Evolutionary conservation across 2,113 vertebrate genomes (phyloP), one percentile per base, ranked within the genome.

Genomic region (Chamaea fasciata): DNA sequence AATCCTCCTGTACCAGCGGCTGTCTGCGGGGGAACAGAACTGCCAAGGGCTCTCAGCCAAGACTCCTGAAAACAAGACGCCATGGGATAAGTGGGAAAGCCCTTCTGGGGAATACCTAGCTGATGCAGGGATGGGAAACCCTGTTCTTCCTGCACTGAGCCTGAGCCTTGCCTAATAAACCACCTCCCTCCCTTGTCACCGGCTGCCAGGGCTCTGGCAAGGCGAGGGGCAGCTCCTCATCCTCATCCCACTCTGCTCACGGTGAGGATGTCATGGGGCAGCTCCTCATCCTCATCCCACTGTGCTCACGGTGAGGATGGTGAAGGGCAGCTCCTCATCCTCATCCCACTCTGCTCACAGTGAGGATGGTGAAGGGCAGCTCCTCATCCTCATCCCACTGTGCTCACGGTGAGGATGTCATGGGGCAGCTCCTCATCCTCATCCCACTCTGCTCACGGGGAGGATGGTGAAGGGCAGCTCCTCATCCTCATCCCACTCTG

Each of bases 351-450:
- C 1, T 44, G 39, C 52, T 44, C 3, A 3, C 24, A 7, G 7
- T n/a, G 21, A 46, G 31, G 63, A 31, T 14, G 20, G 3, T 0
- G 0, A 3, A 22, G 27, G 10, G 17, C 63, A 67, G 71, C 13
- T 50, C 42, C 31, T 46, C 42, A 46, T 17, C 15, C 64, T n/a
- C 52, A 56, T 1, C 5, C 69, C 69, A 19, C 52, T 14, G 2
- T n/a, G 31, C 50, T 56, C 2, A 4, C 23, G 7, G 7, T 27
- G 23, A 67, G 31, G 64, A 27, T 17, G 21, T 1, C 0, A 0
- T 2, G 12, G 31, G 13, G 13, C 64, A 67, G 67, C 13, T 50
- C 42, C 13, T 28, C 18, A 0, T 33, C 33, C 42, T 33, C 47
- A 1, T 24, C 52, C 78, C 20, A 6, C 68, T 27, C 55, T 59